Evolutionary conservation across 1,140 invertebrate species (phyloP), one percentile per base, ranked within the genome.

Genomic region (Drosophila parvula): DNA sequence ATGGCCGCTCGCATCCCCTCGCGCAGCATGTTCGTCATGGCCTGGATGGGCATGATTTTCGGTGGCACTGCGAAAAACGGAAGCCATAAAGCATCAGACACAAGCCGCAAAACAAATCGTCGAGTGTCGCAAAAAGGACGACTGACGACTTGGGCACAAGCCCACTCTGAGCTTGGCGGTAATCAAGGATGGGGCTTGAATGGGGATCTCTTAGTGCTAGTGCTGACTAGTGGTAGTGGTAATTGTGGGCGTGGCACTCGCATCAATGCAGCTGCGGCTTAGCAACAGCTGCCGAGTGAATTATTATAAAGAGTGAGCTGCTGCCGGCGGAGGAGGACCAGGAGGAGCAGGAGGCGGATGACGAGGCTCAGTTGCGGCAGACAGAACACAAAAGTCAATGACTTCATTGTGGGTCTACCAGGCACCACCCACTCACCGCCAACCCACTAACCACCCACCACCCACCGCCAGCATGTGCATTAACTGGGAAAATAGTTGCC

Each of bases 1-100:
- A 99, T 96, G 30, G 97, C 97, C 10, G 97, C 97, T 64, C 98
- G 94, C 94, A 98, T 98, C 12, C 98, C 98, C 93, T 98, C 97
- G 61, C 96, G 94, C 57, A 97, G 93, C 81, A 96, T 93, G 84
- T 96, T 95, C 34, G 95, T 95, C 93, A 97, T 95, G 44, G 97
- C 95, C 93, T 97, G 95, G 78, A 96, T 97, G 27, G 96, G 96
- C 93, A 97, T 94, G 91, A 97, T 97, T 94, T 96, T 97, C 57
- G 97, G 97, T 60, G 96, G 96, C 90, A 97, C 97, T 97, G 94
- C 48, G 71, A 58, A 80, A 50, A 40, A 45, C 28, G 53, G 47
- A 68, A 63, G 40, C 43, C 58, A 60, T 74, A 62, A 53, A 62
- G 45, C 32, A 53, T 43, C 30, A 60, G 48, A 53, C 62, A 56